Percentiles rank a stretch among this genome's conserved stretches.
Evolutionary conservation across 1,140 invertebrate genomes (phyloP).

Genomic region (Protaetia brevitarsis): DNA sequence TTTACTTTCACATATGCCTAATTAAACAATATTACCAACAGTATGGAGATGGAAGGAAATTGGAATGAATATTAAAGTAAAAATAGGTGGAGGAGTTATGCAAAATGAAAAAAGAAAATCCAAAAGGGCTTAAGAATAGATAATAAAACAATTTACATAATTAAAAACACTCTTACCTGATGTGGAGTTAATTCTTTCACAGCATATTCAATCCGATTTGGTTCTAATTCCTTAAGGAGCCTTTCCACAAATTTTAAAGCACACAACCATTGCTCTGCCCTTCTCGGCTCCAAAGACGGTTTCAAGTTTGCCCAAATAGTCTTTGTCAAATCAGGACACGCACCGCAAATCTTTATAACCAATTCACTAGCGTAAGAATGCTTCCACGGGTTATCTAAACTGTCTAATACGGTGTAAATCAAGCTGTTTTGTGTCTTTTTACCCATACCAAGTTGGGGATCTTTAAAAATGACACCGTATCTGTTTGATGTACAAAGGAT

Average conservation of each 20-base stretch:
- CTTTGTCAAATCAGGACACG: conserved; percentile 70
- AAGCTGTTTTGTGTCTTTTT: conserved; percentile 60
- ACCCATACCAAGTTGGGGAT: conserved; percentile 57
- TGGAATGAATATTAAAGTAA: no score
- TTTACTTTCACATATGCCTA: no score
- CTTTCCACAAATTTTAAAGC: conserved; percentile 55
- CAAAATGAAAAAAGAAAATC: background rate
- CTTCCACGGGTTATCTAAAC: conserved; percentile 63
- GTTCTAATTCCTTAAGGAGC: conserved; percentile 51
- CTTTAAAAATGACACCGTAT: conserved; percentile 65
- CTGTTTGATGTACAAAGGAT: conserved; percentile 67
- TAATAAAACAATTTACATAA: background rate
- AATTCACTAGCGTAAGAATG: conserved; percentile 61
- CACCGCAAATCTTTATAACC: conserved; percentile 61
- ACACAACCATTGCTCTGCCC: conserved; percentile 58
- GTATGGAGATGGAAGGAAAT: no score
- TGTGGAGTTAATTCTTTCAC: conserved; percentile 39
- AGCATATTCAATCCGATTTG: conserved; percentile 46
- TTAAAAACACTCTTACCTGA: conserved; percentile 35
- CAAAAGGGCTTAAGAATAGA: background rate
- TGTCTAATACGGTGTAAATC: conserved; percentile 61
- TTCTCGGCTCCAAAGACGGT: conserved; percentile 58
- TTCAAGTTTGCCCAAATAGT: conserved; percentile 58
- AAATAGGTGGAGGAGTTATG: no score
- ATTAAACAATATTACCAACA: no score